Base-by-base conservation (phyloP, 2,113 vertebrate species). In the Rhabdomys dilectus region DNA sequence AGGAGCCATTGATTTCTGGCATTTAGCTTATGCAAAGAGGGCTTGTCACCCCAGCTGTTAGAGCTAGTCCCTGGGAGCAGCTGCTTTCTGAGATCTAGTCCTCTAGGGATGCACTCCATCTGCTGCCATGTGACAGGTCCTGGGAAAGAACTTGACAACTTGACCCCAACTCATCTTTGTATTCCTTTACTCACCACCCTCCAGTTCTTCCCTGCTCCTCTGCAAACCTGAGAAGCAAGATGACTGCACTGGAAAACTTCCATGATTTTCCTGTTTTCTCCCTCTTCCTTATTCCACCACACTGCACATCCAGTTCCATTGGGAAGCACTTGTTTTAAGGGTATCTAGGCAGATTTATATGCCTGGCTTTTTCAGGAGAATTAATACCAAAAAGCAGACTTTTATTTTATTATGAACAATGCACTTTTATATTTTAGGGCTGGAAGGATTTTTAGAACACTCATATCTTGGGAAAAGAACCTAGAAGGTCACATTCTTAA, bases 21-120 rank as follows among this genome's bases (percentile, higher is more conserved):
- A 96, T 97, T 95, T 97, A 94, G 89, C 94, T 95, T 84, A 93
- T 96, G 73, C 87, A 97, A 60, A 97, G 94, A 97, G 92, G 91
- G 97, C 91, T 96, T 98, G 97, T 98, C 98, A 96, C 94, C 88
- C 98, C 98, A 98, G 96, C 97, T 98, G 98, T 94, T 97, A 96
- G 96, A 98, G 88, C 85, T 91, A 92, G 92, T 93, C 96, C 93
- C 68, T 7, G 0, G 81, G 96, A 98, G 97, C 98, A 98, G 97
- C 98, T 98, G 98, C 97, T 11, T 90, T 98, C 95, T 98, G 2
- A 1, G 94, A 82, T 93, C 97, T 86, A 90, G 77, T 95, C 97
- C 97, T 98, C 92, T 94, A 96, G 98, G 98, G 93, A 98, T 91
- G 86, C 88, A 89, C 98, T 45, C 82, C 98, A 98, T 98, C 98